These are phyloP conservation scores for Steromphala cineraria DNA, from an alignment of 2,888 invertebrate species.

Conservation along the genomic window DNA sequence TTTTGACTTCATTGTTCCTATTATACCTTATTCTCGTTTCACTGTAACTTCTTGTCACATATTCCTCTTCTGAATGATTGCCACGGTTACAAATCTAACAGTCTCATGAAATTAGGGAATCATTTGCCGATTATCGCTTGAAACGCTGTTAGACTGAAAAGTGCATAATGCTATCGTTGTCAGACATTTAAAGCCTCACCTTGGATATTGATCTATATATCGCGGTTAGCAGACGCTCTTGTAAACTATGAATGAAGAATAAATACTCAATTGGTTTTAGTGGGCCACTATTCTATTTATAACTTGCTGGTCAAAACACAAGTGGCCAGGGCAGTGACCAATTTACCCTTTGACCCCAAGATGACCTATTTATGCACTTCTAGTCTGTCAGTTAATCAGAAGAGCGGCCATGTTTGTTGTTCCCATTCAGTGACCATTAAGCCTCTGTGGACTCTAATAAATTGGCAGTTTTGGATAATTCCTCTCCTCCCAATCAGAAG, in stretches of 20 bases:
- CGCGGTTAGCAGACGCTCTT: not conserved
- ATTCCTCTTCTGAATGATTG: not conserved
- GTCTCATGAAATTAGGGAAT: not conserved
- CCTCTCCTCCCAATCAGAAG: not conserved
- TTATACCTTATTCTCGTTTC: not conserved
- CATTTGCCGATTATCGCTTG: not conserved
- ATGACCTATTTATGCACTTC: slow-evolving; percentile 12
- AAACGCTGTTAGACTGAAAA: not conserved
- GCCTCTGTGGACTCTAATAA: slow-evolving; percentile 15
- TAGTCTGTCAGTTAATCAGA: slow-evolving; percentile 10
- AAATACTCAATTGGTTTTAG: not conserved
- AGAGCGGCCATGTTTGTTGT: slow-evolving; percentile 10
- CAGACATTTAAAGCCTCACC: slow-evolving; percentile 3
- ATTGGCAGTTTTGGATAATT: slow-evolving; percentile 19
- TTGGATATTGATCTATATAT: slow-evolving; percentile 3
- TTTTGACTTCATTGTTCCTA: too few species aligned
- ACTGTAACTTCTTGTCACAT: not conserved
- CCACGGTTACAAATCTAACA: not conserved
- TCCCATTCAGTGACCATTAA: slow-evolving; percentile 7
- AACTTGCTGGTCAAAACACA: not conserved
- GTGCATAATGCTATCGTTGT: not conserved
- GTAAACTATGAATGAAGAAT: not conserved
- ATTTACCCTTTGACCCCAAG: not conserved
- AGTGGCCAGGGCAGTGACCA: not conserved
- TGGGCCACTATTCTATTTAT: slow-evolving; percentile 4